These are phyloP conservation scores for Phaethornis superciliosus DNA, from an alignment of 2,113 vertebrate species.

Conservation along the genomic window DNA sequence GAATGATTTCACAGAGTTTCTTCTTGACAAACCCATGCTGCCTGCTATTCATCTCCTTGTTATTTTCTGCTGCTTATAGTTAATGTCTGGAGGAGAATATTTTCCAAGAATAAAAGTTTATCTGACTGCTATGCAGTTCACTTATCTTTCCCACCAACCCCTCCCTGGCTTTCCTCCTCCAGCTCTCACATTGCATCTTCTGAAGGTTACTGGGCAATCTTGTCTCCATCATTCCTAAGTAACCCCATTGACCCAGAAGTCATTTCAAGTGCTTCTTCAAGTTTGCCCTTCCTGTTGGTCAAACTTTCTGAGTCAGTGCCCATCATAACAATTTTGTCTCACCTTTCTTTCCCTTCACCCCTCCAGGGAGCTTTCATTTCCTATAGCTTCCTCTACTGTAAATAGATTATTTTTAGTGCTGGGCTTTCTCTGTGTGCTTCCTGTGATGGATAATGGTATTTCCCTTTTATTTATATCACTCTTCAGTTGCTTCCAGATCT, in stretches of 20 bases:
- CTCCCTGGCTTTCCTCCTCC: background rate
- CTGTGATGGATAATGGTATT: background rate
- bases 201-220: background rate
- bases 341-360: background rate
- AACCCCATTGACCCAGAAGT: background rate
- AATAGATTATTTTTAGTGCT: background rate
- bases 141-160: background rate
- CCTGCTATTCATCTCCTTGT: background rate
- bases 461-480: background rate
- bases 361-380: background rate
- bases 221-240: background rate
- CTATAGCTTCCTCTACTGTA: background rate
- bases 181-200: background rate
- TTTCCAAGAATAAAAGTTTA: background rate
- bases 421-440: background rate
- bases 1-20: conserved; percentile 22
- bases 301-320: background rate
- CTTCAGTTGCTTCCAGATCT: background rate
- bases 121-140: background rate
- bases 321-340: background rate
- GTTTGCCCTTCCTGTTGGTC: background rate
- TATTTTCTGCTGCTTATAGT: conserved; percentile 18
- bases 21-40: conserved; percentile 7
- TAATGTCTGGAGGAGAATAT: background rate
- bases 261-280: background rate